These are phyloP conservation scores for Orthosia gracilis DNA, from an alignment of 2,888 invertebrate genomes.

Conservation along the genomic window DNA sequence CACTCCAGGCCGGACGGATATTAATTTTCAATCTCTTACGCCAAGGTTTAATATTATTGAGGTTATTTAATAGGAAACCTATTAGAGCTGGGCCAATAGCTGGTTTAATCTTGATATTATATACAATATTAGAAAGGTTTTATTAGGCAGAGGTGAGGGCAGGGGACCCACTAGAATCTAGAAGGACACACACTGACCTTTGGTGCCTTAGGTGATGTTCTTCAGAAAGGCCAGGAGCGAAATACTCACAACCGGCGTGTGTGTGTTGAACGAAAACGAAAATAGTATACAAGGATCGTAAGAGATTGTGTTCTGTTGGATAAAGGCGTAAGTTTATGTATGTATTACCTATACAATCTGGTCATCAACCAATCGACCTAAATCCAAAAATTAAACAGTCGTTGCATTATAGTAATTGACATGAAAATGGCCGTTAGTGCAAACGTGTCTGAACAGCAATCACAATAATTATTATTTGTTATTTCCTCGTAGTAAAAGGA, in stretches of 20 bases:
- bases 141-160: too few species aligned
- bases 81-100: conserved; percentile 21
- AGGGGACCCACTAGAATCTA: too few species aligned
- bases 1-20: conserved; percentile 40
- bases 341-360: too few species aligned
- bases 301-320: too few species aligned
- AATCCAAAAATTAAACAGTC: not conserved
- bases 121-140: not conserved
- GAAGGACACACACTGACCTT: too few species aligned
- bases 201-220: too few species aligned
- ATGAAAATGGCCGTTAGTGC: conserved; percentile 2
- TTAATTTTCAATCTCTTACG: conserved; percentile 56
- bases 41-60: conserved; percentile 21
- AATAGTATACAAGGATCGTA: too few species aligned
- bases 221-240: too few species aligned
- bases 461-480: conserved; percentile 23
- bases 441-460: conserved; percentile 18
- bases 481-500: conserved; percentile 43
- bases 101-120: not conserved
- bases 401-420: conserved; percentile 6
- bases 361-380: not conserved
- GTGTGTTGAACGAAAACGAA: too few species aligned
- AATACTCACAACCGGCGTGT: too few species aligned
- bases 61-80: conserved; percentile 41
- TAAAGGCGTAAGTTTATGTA: too few species aligned